Evolutionary conservation across 2,113 vertebrate genomes (phyloP).

Genomic region (Prionailurus bengalensis): DNA sequence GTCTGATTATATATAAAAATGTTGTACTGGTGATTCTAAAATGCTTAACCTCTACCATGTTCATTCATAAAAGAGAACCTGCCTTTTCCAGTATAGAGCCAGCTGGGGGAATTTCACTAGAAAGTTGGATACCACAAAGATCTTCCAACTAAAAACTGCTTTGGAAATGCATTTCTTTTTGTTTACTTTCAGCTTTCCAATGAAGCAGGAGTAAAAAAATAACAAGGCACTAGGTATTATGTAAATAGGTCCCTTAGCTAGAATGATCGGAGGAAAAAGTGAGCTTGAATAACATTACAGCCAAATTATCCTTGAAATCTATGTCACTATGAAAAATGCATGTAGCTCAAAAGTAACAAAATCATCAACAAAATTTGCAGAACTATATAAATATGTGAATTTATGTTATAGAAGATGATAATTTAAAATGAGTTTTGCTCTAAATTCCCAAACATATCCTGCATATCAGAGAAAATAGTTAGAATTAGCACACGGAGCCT

Average conservation of each 20-base stretch:
- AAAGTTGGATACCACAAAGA: not conserved
- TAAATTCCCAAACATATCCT: conserved; percentile 41
- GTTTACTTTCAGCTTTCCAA: conserved; percentile 7
- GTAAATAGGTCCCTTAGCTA: conserved; percentile 78
- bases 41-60: not conserved
- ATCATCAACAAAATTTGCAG: conserved; percentile 79
- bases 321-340: conserved; percentile 80
- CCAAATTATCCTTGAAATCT: conserved; percentile 80
- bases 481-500: conserved; percentile 48
- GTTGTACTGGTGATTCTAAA: not conserved
- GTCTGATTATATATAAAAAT: not conserved
- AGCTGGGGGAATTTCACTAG: not conserved
- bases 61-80: conserved; percentile 19
- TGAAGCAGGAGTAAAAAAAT: conserved; percentile 66
- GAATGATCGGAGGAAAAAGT: conserved; percentile 63
- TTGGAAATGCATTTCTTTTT: conserved; percentile 37
- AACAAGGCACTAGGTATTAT: conserved; percentile 69
- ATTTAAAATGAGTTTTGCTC: conserved; percentile 81
- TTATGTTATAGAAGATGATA: conserved; percentile 76
- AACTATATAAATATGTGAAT: conserved; percentile 80
- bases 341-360: conserved; percentile 72
- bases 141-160: not conserved
- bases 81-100: not conserved
- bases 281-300: conserved; percentile 71
- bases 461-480: conserved; percentile 67